Base-by-base conservation (phyloP, 2,797 vertebrate genomes). In the Alauda arvensis region DNA sequence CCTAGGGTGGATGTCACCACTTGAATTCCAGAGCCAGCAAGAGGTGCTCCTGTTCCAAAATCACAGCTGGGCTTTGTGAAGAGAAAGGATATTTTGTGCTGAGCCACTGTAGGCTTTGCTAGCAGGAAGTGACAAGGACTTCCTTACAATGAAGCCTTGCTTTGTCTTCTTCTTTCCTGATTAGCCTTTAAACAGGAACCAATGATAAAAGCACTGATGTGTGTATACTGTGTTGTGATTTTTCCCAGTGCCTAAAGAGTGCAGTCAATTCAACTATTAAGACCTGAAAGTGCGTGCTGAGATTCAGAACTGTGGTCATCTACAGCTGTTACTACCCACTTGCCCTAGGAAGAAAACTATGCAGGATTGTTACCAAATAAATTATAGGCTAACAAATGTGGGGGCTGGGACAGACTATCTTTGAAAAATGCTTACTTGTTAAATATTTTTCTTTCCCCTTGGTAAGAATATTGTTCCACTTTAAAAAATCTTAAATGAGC, bases 41-140 rank as follows among this genome's bases (percentile, higher is more conserved):
- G 75, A 89, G 52, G 31, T 78, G 24, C 62, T 82, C 52, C 88
- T 77, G 57, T 75, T 88, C 65, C 45, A 45, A 40, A 62, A 75
- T 34, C 26, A 77, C 89, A 84, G 61, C 77, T 89, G 87, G 52
- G 61, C 65, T 88, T 82, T 91, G 51, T 77, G 72, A 83, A 90
- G 49, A 92, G 63, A 95, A 91, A 81, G 61, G 68, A 18, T 89
- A 70, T 85, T 87, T 91, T 93, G 46, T 87, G 83, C 57, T 85
- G 68, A 91, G 45, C 61, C 49, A 26, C 16, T 88, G 60, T 28
- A 81, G 46, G 29, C 57, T 83, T 85, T 70, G 48, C 61, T 89
- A 83, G 74, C 63, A 83, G 90, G 87, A 93, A 92, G 83, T 77
- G 75, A 87, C 77, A 85, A 79, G 86, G 76, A 72, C 61, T 77